Evolutionary conservation across 1,140 invertebrate species (phyloP), one percentile per base, ranked within the genome.

Genomic region (Zeugodacus cucurbitae): DNA sequence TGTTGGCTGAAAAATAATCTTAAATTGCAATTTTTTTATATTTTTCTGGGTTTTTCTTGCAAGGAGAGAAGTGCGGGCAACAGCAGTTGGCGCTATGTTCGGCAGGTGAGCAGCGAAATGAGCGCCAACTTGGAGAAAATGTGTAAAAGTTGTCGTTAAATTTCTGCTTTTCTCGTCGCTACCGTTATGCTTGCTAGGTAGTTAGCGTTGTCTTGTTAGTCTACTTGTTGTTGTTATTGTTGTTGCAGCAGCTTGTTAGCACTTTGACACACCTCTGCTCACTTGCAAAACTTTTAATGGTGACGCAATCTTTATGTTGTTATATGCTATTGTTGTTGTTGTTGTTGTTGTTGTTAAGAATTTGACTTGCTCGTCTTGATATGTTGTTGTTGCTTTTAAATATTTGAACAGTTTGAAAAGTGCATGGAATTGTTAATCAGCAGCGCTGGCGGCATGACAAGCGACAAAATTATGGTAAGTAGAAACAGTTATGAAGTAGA

Each of bases 241-340:
- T 82, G 3, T 2, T 86, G 14, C 17, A 58, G 29, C 48, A 59
- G 48, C 44, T 86, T 86, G 74, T 82, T 82, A 82, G 44, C 74
- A 82, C 11, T 2, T 10, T 17, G 32, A 74, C 74, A 48, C 11
- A 59, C 32, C 54, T 48, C n/a, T 86, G 48, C 26, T n/a, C 32
- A 86, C 54, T 86, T 59, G 34, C 22, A n/a, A n/a, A 86, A 86
- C 85, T 86, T 86, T 86, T 86, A 86, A 86, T 86, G 57, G 85
- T 26, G 34, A 86, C 54, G 17, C n/a, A 59, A 59, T 22, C 44
- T 59, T 57, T 37, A 32, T 34, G 74, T 6, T 48, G 22, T 29
- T 78, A 8, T 44, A n/a, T 1, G 37, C 22, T 8, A 3, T 37
- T 86, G 20, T 41, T 86, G 34, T 22, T 57, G 41, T 57, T 34